phyloP scores from a whole-genome alignment of 2,888 invertebrate species.

The Allophyes oxyacanthae region DNA sequence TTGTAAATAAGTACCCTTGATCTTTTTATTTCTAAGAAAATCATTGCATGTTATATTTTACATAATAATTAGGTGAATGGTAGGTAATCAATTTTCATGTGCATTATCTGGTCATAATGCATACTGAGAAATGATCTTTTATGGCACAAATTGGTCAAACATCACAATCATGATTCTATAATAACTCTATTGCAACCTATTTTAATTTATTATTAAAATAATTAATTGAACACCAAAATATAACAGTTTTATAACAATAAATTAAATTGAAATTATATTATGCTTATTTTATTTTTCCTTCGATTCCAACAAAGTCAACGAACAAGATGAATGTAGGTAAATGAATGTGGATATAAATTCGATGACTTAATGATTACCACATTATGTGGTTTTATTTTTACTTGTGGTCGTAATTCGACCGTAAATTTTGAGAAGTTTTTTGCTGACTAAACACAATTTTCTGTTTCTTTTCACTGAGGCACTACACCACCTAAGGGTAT shows the following conservation, averaged over 20 bases:
- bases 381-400: no score
- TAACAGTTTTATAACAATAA: slow-evolving; percentile 72
- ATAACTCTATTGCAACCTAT: slow-evolving; percentile 59
- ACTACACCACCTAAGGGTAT: no score
- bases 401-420: no score
- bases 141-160: slow-evolving; percentile 74
- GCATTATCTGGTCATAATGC: slow-evolving; percentile 85
- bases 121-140: slow-evolving; percentile 74
- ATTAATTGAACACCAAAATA: slow-evolving; percentile 75
- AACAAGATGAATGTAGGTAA: no score
- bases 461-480: no score
- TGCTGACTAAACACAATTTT: no score
- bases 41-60: slow-evolving; percentile 78
- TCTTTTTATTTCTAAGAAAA: slow-evolving; percentile 72
- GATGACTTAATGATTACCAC: no score
- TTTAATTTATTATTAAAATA: slow-evolving; percentile 61
- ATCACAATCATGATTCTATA: slow-evolving; percentile 83
- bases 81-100: slow-evolving; percentile 76
- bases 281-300: slow-evolving; percentile 17
- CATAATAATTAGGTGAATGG: slow-evolving; percentile 71
- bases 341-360: no score
- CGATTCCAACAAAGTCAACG: no score
- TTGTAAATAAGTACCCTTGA: slow-evolving; percentile 81
- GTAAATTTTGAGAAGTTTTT: no score
- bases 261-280: slow-evolving; percentile 48